Evolutionary conservation across 1,140 invertebrate genomes (phyloP), one percentile per base, ranked within the genome.

Genomic region (Psilanteris sp.): DNA sequence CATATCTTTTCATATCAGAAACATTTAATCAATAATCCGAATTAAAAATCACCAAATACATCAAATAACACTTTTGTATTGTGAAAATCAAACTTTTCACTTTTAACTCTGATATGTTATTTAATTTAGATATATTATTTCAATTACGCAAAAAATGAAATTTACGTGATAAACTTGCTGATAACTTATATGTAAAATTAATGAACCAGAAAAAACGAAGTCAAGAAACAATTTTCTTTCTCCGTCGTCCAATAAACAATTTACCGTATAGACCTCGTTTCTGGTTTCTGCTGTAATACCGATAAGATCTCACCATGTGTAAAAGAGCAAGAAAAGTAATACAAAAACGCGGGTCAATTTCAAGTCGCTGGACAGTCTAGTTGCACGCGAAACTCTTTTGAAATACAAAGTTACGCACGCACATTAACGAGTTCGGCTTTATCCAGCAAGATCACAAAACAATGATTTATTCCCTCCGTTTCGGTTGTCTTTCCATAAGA

Each of bases 261-360:
- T 62, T 55, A 31, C 48, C 24, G 36, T 29, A 52, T 46, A 64
- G 50, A 57, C 68, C 68, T 72, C 68, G 43, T 72, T 72, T 24
- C 22, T 44, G 46, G 44, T 50, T 61, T 70, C 36, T 18, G n/a
- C n/a, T n/a, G 41, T 18, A 31, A 32, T 14, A 14, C 32, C 20
- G 67, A 72, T 62, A 72, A 37, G 22, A 72, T 72, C 67, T 15
- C 29, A 18, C 26, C 34, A 43, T 16, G 37, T 41, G 50, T 37
- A 46, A 61, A 61, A 39, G 57, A 50, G 67, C 57, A 72, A 62
- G 48, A 62, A 71, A 62, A 62, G 5, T 22, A n/a, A 54, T 16
- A 39, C 39, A 31, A 46, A 62, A 71, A 61, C 32, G 39, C 31
- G 26, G 31, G 39, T 62, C 55, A 48, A 72, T 72, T 26, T 43